A percentile compares a stretch with the other conserved stretches of the same genome.
phyloP scores from a whole-genome alignment of 2,888 invertebrate genomes.

The Masnerella sp. region DNA sequence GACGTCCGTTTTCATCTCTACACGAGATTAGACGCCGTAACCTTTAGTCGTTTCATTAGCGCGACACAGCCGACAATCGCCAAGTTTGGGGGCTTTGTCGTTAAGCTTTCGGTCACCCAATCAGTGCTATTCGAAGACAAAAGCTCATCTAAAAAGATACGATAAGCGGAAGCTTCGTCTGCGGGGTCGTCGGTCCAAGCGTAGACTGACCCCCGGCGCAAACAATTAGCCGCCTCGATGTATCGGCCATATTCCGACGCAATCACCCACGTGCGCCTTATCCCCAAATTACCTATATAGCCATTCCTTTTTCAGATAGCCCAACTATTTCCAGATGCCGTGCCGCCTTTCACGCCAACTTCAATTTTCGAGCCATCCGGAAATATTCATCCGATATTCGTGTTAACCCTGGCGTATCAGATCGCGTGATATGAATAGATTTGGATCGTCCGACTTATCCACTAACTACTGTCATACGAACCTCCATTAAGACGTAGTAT shows the following conservation, averaged over 20 bases:
- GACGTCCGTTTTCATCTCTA: slow-evolving; percentile 63
- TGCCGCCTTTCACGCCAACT: no score
- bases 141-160: slow-evolving; percentile 68
- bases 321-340: slow-evolving; percentile 61
- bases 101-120: slow-evolving; percentile 71
- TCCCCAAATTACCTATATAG: slow-evolving; percentile 61
- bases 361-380: slow-evolving; percentile 59
- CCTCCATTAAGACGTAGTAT: slow-evolving; percentile 67
- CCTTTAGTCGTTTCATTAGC: slow-evolving; percentile 76
- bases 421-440: slow-evolving; percentile 77
- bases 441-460: slow-evolving; percentile 74
- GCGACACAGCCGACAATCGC: slow-evolving; percentile 67
- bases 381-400: slow-evolving; percentile 58
- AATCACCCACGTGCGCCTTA: slow-evolving; percentile 71
- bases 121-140: slow-evolving; percentile 77
- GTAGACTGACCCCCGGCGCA: slow-evolving; percentile 67
- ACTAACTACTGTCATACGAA: slow-evolving; percentile 74
- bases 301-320: slow-evolving; percentile 58
- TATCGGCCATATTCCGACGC: slow-evolving; percentile 63
- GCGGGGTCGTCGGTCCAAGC: slow-evolving; percentile 60
- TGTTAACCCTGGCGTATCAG: slow-evolving; percentile 66
- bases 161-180: slow-evolving; percentile 59
- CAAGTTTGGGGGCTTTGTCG: slow-evolving; percentile 60
- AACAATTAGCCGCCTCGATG: slow-evolving; percentile 63
- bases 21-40: slow-evolving; percentile 70